A percentile compares a stretch with the other conserved stretches of the same genome.
These are phyloP conservation scores for Beaufortia kweichowensis DNA, from an alignment of 2,113 vertebrate species.

Conservation along the genomic window DNA sequence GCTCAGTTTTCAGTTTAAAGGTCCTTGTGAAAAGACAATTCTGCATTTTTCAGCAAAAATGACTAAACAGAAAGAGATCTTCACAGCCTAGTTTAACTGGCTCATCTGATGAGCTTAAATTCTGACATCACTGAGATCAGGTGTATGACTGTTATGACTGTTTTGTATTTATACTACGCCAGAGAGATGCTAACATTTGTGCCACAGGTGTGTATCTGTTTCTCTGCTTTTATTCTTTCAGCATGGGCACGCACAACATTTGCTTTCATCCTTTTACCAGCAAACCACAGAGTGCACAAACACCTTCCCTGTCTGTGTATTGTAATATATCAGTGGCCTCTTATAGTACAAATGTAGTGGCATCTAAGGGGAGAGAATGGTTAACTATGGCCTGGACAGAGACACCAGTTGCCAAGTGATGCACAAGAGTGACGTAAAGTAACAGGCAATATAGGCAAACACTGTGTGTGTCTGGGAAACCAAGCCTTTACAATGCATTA, in stretches of 20 bases:
- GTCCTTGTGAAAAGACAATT: no score
- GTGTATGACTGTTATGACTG: not conserved
- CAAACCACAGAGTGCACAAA: not conserved
- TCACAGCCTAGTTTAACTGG: not conserved
- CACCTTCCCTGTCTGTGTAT: constrained; percentile 13
- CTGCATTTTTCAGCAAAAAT: not conserved
- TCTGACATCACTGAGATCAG: no score
- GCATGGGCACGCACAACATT: not conserved
- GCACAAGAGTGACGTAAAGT: constrained; percentile 32
- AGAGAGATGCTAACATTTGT: no score
- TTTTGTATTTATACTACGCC: no score
- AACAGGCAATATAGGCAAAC: constrained; percentile 42
- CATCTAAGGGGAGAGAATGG: constrained; percentile 27
- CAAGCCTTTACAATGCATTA: constrained; percentile 9
- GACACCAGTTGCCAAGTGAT: constrained; percentile 51
- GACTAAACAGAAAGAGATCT: not conserved
- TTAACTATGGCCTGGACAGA: constrained; percentile 47
- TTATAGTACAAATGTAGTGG: constrained; percentile 1
- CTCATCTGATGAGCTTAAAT: not conserved
- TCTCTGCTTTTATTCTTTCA: not conserved
- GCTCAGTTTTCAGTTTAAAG: constrained; percentile 3
- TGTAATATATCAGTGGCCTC: constrained; percentile 5
- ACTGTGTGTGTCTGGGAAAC: constrained; percentile 29
- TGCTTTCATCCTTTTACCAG: not conserved
- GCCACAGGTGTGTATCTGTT: no score